phyloP scores from a whole-genome alignment of 1,140 invertebrate species.

The Holotrichia oblita region DNA sequence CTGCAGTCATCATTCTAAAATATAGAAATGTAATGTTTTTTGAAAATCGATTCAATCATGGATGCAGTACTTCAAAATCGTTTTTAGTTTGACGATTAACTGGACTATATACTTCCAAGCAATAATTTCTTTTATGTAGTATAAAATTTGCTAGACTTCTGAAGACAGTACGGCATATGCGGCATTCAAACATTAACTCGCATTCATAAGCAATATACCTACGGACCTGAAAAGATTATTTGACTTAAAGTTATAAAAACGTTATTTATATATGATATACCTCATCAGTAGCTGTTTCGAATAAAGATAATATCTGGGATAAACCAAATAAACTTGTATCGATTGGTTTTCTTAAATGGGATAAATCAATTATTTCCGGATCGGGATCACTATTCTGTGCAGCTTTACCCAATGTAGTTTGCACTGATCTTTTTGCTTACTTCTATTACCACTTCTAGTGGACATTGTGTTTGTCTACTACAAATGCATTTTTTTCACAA shows the following conservation, averaged over 20 bases:
- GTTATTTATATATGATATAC: slow-evolving; percentile 49
- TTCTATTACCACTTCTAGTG: slow-evolving; percentile 42
- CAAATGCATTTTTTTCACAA: neutral
- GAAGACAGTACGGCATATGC: slow-evolving; percentile 68
- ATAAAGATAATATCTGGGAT: slow-evolving; percentile 56
- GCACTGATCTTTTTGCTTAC: slow-evolving; percentile 49
- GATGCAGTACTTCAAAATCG: slow-evolving; percentile 28
- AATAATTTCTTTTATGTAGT: slow-evolving; percentile 69
- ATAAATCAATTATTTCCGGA: slow-evolving; percentile 52
- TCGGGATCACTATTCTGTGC: slow-evolving; percentile 41
- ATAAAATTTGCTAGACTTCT: slow-evolving; percentile 70
- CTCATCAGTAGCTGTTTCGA: slow-evolving; percentile 61
- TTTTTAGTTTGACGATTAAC: slow-evolving; percentile 8
- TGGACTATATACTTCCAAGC: slow-evolving; percentile 56
- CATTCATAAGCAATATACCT: slow-evolving; percentile 68
- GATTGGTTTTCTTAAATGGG: slow-evolving; percentile 59
- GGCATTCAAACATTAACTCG: slow-evolving; percentile 71
- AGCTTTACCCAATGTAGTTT: slow-evolving; percentile 54
- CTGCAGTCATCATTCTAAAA: neutral
- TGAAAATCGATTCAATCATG: neutral
- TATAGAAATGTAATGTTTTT: neutral
- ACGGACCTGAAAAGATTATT: slow-evolving; percentile 60
- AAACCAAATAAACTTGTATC: slow-evolving; percentile 60
- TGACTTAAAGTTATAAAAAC: neutral
- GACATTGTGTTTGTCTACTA: slow-evolving; percentile 22